Evolutionary conservation across 2,888 invertebrate genomes (phyloP).

Genomic region (Anthophora plumipes): DNA sequence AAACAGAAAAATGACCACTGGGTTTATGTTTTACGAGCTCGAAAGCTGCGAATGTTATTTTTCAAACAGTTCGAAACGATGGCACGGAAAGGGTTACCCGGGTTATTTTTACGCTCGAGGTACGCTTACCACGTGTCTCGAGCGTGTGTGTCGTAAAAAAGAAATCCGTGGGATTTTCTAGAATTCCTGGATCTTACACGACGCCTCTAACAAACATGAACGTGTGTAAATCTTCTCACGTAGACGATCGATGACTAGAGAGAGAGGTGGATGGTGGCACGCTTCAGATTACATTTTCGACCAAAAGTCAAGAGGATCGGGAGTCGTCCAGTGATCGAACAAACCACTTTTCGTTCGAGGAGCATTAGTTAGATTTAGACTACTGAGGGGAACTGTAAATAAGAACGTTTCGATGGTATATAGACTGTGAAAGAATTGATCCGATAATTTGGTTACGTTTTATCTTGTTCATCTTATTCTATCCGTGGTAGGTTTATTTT

Average conservation of each 20-base stretch:
- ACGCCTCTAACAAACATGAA: neutral
- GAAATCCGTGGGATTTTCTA: neutral
- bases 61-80: neutral
- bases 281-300: too few species aligned
- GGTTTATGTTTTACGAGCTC: neutral
- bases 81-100: neutral
- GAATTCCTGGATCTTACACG: neutral
- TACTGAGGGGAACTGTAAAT: neutral
- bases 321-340: neutral
- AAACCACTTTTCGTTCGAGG: neutral
- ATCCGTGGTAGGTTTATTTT: too few species aligned
- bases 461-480: neutral
- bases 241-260: constrained; percentile 1
- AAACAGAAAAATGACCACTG: neutral
- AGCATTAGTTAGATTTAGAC: constrained; percentile 12
- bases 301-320: neutral
- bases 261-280: neutral
- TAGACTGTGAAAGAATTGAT: constrained; percentile 3
- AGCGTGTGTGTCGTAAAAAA: neutral
- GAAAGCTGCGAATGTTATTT: neutral
- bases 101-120: constrained; percentile 20
- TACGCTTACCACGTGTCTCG: neutral
- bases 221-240: neutral
- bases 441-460: neutral
- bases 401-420: neutral